These are phyloP conservation scores for Phanerotoma sp. DNA, from an alignment of 2,888 invertebrate genomes.

Conservation along the genomic window DNA sequence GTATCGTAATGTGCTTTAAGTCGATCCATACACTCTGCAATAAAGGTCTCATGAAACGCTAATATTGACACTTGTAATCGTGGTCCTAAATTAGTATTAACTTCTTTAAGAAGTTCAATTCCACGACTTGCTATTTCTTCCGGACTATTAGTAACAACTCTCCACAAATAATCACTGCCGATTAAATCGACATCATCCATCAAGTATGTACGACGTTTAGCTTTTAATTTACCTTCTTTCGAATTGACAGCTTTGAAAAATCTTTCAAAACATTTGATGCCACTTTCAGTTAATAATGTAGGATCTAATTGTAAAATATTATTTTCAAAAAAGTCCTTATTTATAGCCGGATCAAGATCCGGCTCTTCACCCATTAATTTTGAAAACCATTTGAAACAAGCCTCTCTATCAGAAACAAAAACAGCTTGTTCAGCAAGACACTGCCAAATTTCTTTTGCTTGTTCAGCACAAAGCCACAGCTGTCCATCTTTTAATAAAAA, in stretches of 20 bases:
- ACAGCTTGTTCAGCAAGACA: conserved; percentile 93
- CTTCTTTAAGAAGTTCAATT: conserved; percentile 88
- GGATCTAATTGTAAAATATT: conserved; percentile 93
- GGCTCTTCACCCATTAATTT: conserved; percentile 97
- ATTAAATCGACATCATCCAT: conserved; percentile 94
- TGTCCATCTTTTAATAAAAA: conserved; percentile 94
- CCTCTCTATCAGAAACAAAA: conserved; percentile 89
- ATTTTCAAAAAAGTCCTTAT: conserved; percentile 93
- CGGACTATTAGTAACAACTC: conserved; percentile 84
- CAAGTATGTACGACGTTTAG: conserved; percentile 80
- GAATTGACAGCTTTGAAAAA: conserved; percentile 95
- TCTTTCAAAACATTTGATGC: conserved; percentile 86
- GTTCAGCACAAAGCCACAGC: conserved; percentile 94
- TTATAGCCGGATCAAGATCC: conserved; percentile 93
- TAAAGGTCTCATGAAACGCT: conserved; percentile 88
- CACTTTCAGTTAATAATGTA: conserved; percentile 87
- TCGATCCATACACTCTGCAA: conserved; percentile 88
- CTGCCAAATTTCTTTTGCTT: conserved; percentile 97
- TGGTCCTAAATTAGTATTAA: conserved; percentile 91
- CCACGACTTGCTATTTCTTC: conserved; percentile 93
- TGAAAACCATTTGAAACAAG: conserved; percentile 98
- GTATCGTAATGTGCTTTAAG: conserved; percentile 85
- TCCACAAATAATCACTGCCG: conserved; percentile 95
- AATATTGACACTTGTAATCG: conserved; percentile 75
- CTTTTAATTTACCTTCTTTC: conserved; percentile 89